These are phyloP conservation scores for Corythornis vintsioides DNA, from an alignment of 2,113 vertebrate species.

Conservation along the genomic window DNA sequence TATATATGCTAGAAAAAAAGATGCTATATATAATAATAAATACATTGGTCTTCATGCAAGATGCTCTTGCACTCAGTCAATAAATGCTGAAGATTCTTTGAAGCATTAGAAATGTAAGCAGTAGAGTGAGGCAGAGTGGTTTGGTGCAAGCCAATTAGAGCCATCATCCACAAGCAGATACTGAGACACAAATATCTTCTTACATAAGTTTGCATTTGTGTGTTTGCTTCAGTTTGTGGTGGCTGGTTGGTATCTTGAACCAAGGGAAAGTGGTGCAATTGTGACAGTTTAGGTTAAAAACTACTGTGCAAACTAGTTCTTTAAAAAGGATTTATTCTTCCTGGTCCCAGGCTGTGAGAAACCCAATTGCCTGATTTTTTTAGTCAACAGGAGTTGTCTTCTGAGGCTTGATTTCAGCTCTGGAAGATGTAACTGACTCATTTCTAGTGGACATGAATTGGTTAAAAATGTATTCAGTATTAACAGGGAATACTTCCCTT, in stretches of 20 bases:
- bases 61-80: background rate
- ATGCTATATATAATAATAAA: background rate
- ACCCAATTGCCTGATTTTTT: background rate
- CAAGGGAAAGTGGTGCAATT: background rate
- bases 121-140: background rate
- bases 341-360: background rate
- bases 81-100: background rate
- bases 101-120: background rate
- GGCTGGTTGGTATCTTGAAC: background rate
- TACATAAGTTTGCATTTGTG: background rate
- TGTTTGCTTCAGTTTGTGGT: background rate
- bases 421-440: background rate
- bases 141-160: background rate
- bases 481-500: background rate
- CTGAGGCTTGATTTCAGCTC: background rate
- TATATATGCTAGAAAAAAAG: background rate
- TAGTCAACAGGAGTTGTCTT: background rate
- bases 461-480: background rate
- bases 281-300: background rate
- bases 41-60: background rate
- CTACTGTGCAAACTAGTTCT: background rate
- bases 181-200: background rate
- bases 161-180: background rate
- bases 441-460: background rate
- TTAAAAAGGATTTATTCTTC: background rate